phyloP scores from a whole-genome alignment of 2,888 invertebrate species.

The Volucella bombylans region DNA sequence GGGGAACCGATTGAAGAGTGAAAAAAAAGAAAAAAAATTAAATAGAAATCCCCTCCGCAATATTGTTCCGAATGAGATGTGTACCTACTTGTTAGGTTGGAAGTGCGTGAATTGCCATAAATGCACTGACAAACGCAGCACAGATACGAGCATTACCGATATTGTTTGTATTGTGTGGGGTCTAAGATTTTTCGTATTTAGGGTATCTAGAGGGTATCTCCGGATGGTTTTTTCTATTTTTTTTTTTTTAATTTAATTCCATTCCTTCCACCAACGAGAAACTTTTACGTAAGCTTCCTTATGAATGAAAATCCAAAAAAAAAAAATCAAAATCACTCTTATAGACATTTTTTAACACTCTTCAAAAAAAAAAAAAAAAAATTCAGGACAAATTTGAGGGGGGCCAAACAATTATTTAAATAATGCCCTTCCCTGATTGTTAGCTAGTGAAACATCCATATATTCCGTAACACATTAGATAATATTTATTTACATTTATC shows the following conservation, averaged over 20 bases:
- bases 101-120: conserved; percentile 58
- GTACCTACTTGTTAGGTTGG: conserved; percentile 69
- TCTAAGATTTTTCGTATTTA: neutral
- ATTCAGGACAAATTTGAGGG: neutral
- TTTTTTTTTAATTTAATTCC: conserved; percentile 24
- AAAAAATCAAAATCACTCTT: too few species aligned
- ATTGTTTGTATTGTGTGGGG: conserved; percentile 5
- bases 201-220: neutral
- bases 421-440: neutral
- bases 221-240: conserved; percentile 4
- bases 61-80: conserved; percentile 70
- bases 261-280: neutral
- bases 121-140: conserved; percentile 58
- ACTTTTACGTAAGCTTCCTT: too few species aligned
- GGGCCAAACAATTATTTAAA: neutral
- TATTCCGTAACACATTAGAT: conserved; percentile 53
- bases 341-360: too few species aligned
- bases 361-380: neutral
- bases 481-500: conserved; percentile 62
- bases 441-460: conserved; percentile 18
- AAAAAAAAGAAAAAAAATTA: conserved; percentile 7
- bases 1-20: neutral
- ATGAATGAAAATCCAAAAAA: too few species aligned
- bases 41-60: conserved; percentile 37
- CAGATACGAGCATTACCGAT: conserved; percentile 2